Base-by-base conservation (phyloP, 2,797 vertebrate species). In the Propithecus deckenii region DNA sequence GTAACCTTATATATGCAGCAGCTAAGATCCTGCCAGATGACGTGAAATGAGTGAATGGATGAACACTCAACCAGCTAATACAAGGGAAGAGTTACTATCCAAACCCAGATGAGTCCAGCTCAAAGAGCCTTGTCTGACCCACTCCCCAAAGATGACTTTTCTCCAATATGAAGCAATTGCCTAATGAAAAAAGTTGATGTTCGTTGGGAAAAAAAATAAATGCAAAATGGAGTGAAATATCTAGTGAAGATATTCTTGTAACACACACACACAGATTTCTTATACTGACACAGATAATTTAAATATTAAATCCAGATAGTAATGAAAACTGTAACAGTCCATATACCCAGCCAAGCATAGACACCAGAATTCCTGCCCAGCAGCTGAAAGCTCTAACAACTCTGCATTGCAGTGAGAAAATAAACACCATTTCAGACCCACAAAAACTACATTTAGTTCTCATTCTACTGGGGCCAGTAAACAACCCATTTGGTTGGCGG, bases 371-470 rank as follows among this genome's bases (percentile, higher is more conserved):
- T 79, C 63, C 79, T 86, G 74, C 57, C 89, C 32, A 48, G 71
- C 57, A 76, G 65, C 95, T 85, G 86, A 94, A 88, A 87, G 79
- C 74, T 65, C 52, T 55, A 65, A 87, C 88, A 85, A 15, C 43
- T 94, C 90, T 63, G 91, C 87, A 32, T 50, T 30, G 85, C 94
- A 25, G 1, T 55, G 74, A 96, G 97, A 97, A 98, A 97, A 97
- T 78, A 97, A 98, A 98, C 84, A 96, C 0, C 83, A 79, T 91
- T 92, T 91, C 74, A 65, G 93, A 94, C 55, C 55, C 41, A 98
- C 91, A 98, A 98, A 97, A 94, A 93, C 90, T 89, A 57, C 95
- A 93, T 96, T 97, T 91, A 97, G 91, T 38, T 52, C 93, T 87
- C 96, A 22, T 94, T 59, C 12, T 32, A 1, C 71, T 59, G 22